Evolutionary conservation across 2,888 invertebrate genomes (phyloP).

Genomic region (Phragmatobia fuliginosa): DNA sequence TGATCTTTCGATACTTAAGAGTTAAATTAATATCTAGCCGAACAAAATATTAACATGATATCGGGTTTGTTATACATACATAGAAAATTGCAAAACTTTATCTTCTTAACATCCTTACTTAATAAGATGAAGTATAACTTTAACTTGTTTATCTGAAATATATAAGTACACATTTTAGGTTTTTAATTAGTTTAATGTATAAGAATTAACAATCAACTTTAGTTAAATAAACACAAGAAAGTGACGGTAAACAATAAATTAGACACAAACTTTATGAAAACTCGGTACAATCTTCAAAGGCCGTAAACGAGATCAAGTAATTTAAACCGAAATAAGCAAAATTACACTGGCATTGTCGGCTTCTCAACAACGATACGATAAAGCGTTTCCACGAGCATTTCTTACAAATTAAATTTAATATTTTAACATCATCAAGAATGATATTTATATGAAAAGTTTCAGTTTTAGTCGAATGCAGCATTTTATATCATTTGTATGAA

Average conservation of each 20-base stretch:
- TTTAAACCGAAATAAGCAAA: slow-evolving; percentile 83
- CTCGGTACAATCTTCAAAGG: slow-evolving; percentile 82
- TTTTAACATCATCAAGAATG: slow-evolving; percentile 60
- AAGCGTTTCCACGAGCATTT: slow-evolving; percentile 69
- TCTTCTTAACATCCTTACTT: not conserved
- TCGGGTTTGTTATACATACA: not conserved
- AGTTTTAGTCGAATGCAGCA: slow-evolving; percentile 55
- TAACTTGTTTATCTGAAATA: not conserved
- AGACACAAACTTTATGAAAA: slow-evolving; percentile 81
- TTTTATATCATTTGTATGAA: slow-evolving; percentile 70
- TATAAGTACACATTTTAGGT: slow-evolving; percentile 6
- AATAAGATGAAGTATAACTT: not conserved
- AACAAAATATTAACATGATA: not conserved
- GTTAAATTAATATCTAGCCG: not conserved
- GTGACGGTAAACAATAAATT: slow-evolving; percentile 83
- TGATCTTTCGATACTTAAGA: not conserved
- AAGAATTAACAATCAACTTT: slow-evolving; percentile 68
- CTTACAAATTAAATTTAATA: slow-evolving; percentile 67
- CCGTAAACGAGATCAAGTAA: slow-evolving; percentile 84
- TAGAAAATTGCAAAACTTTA: not conserved
- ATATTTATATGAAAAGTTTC: slow-evolving; percentile 51
- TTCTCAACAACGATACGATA: slow-evolving; percentile 70
- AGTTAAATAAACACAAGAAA: slow-evolving; percentile 76
- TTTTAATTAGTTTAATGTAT: slow-evolving; percentile 59
- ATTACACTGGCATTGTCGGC: slow-evolving; percentile 78